These are phyloP conservation scores for Ceyx margarethae DNA, from an alignment of 2,113 vertebrate genomes.

Conservation along the genomic window DNA sequence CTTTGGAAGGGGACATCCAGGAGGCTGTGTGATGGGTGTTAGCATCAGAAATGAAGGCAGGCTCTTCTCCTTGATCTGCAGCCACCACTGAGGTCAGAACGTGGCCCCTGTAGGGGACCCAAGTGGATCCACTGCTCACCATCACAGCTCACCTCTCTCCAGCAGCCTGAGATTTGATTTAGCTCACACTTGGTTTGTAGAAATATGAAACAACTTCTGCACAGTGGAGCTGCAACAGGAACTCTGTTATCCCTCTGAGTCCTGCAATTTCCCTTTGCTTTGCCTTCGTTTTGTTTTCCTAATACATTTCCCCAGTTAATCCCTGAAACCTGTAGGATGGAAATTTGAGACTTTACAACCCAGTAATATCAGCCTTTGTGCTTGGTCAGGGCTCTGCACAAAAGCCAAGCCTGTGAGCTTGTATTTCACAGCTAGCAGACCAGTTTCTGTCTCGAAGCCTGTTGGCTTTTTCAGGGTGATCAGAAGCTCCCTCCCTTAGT, in stretches of 20 bases:
- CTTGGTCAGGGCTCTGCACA: background rate
- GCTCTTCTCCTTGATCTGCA: background rate
- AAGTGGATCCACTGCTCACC: background rate
- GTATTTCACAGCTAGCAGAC: background rate
- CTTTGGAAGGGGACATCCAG: background rate
- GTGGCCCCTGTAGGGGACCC: background rate
- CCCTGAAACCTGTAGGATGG: background rate
- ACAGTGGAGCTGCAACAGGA: background rate
- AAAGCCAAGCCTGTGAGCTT: background rate
- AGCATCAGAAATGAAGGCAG: background rate
- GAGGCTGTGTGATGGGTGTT: background rate
- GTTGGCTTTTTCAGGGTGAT: background rate
- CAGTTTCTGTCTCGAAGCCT: background rate
- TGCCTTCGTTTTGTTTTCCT: background rate
- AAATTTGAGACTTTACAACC: background rate
- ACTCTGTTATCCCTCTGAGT: background rate
- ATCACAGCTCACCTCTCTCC: background rate
- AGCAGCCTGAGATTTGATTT: background rate
- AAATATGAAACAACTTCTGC: background rate
- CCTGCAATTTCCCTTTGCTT: background rate
- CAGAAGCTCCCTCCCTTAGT: background rate
- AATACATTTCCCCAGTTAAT: background rate
- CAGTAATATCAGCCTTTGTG: background rate
- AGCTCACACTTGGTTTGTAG: background rate
- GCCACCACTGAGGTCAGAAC: accelerated